Base-by-base conservation (phyloP, 1,140 invertebrate genomes). In the Hylyphantes graminicola region DNA sequence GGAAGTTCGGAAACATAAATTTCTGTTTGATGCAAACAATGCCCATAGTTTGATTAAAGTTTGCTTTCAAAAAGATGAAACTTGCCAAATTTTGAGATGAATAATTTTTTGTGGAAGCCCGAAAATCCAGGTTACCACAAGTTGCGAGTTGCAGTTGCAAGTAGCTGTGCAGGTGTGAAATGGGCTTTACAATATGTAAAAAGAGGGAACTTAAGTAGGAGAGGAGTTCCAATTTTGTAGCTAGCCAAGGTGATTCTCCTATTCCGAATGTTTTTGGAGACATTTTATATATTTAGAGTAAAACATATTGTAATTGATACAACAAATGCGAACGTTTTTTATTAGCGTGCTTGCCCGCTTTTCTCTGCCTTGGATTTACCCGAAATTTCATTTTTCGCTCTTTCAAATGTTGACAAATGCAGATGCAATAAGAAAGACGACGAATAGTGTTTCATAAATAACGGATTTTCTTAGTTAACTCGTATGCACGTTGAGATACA, bases 151-250 rank as follows among this genome's bases (percentile, higher is more conserved):
- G n/a, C n/a, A n/a, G n/a, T n/a, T n/a, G n/a, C n/a, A n/a, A n/a
- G n/a, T n/a, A n/a, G n/a, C n/a, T n/a, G n/a, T n/a, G n/a, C n/a
- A n/a, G n/a, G n/a, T n/a, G n/a, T n/a, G n/a, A n/a, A n/a, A n/a
- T n/a, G n/a, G n/a, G n/a, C n/a, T 74, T 54, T 73, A 59, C 50
- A 68, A 51, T 61, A 54, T 55, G 53, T 61, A 13, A 48, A 13
- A 68, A 78, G 75, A 72, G 64, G 48, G 59, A 74, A 19, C 57
- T 83, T 83, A 74, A 19, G 74, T 74, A 57, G 80, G 78, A 73
- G 80, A 19, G 72, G 75, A 35, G 51, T 83, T 83, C 72, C 80
- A 74, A 61, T 83, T 73, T 74, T 75, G 80, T 83, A 83, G 80
- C 72, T 83, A 83, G 80, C 65, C 51, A 65, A 70, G 53, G 8